Percentiles rank a stretch among this genome's conserved stretches.
Conservation (phyloP, 2,888 invertebrate species). For the Dorcus parallelipipedus region DNA sequence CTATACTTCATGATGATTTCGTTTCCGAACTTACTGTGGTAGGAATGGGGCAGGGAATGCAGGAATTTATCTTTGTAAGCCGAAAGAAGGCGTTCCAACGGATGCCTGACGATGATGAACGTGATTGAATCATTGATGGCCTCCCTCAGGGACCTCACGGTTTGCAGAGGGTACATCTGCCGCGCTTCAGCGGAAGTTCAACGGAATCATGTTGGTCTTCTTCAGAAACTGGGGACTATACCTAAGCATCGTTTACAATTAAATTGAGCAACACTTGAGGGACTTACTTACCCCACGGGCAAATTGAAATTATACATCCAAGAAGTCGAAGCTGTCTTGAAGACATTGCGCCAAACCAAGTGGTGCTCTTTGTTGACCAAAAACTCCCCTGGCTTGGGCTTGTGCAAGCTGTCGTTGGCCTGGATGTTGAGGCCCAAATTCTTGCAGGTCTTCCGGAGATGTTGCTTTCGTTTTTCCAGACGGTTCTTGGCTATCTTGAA, state of each 20-base stretch:
- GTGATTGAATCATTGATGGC: constrained; percentile 75
- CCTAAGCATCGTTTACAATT: constrained; percentile 36
- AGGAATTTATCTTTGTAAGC: constrained; percentile 84
- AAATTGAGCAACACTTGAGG: background rate
- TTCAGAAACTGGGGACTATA: constrained; percentile 74
- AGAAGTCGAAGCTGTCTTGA: constrained; percentile 83
- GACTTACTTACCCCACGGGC: constrained; percentile 64
- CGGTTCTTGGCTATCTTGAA: constrained; percentile 46
- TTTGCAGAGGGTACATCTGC: constrained; percentile 74
- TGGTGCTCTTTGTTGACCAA: constrained; percentile 76
- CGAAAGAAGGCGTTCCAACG: constrained; percentile 74
- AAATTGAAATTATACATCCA: constrained; percentile 92
- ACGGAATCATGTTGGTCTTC: constrained; percentile 73
- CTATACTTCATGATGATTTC: constrained; percentile 75
- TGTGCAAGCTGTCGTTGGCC: constrained; percentile 58
- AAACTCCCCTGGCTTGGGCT: constrained; percentile 83
- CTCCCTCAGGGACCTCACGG: constrained; percentile 64
- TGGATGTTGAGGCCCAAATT: constrained; percentile 58
- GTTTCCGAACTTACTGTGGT: constrained; percentile 76
- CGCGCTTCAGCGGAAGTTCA: constrained; percentile 76
- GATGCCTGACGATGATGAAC: constrained; percentile 79
- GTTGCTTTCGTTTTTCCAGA: constrained; percentile 58
- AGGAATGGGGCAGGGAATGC: constrained; percentile 76
- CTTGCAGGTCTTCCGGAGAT: constrained; percentile 59
- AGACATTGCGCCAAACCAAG: constrained; percentile 81